Evolutionary conservation across 2,113 vertebrate genomes (phyloP).

Genomic region (Dolichotis patagonum): DNA sequence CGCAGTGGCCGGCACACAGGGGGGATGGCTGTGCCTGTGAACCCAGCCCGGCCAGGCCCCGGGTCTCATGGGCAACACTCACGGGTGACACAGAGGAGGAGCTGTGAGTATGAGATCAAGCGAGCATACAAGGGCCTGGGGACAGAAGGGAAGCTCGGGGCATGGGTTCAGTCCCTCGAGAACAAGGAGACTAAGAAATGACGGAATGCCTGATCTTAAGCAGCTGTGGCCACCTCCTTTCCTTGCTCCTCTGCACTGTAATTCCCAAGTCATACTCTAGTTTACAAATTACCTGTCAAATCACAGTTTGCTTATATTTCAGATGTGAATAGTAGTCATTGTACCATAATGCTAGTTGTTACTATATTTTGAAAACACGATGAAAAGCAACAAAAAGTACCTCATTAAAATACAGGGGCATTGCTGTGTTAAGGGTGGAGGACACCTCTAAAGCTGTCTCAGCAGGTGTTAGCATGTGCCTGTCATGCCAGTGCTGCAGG

Average conservation of each 20-base stretch:
- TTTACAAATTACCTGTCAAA: slow-evolving; percentile 4
- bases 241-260: not conserved
- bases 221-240: not conserved
- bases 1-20: not conserved
- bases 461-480: not conserved
- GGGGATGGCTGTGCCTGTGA: not conserved
- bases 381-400: not conserved
- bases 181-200: not conserved
- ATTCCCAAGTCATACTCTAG: slow-evolving; percentile 2
- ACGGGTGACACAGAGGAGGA: not conserved
- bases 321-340: not conserved
- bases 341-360: not conserved
- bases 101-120: not conserved
- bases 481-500: not conserved
- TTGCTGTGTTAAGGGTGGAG: not conserved
- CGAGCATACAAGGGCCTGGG: not conserved
- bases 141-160: not conserved
- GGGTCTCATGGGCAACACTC: not conserved
- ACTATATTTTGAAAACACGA: not conserved
- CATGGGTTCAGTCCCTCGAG: not conserved
- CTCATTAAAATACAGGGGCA: not conserved
- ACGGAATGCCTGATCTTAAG: not conserved
- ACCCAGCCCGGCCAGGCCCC: not conserved
- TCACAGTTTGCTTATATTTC: not conserved
- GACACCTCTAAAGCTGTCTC: not conserved